Conservation (phyloP, 2,888 invertebrate species). For the Disparrhopalites patrizii region DNA sequence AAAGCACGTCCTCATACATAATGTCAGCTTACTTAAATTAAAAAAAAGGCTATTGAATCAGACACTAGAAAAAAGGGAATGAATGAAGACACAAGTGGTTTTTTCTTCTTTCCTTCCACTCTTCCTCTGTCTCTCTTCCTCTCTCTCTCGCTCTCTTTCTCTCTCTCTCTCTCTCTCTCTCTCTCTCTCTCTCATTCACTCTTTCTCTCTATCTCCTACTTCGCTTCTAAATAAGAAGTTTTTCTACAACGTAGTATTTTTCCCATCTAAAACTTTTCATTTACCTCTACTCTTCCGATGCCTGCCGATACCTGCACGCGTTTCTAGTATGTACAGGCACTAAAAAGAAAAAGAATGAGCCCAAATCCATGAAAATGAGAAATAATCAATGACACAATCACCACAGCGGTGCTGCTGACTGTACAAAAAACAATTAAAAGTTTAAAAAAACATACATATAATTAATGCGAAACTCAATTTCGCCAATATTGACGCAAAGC, state of each 20-base stretch:
- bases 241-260: not conserved
- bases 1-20: constrained; percentile 4
- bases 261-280: not conserved
- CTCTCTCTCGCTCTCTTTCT: not conserved
- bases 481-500: no score
- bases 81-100: not conserved
- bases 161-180: not conserved
- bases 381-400: no score
- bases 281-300: not conserved
- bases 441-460: no score
- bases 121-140: not conserved
- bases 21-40: constrained; percentile 8
- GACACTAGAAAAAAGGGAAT: not conserved
- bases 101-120: not conserved
- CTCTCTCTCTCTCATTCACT: not conserved
- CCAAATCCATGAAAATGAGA: no score
- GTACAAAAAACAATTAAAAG: no score
- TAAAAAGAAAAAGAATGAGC: no score
- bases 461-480: no score
- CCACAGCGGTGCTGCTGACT: no score
- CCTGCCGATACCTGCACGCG: no score
- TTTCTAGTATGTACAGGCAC: no score
- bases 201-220: not conserved
- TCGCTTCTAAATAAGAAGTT: not conserved
- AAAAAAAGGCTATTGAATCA: constrained; percentile 2